A percentile compares a stretch with the other conserved stretches of the same genome.
Evolutionary conservation across 2,113 vertebrate species (phyloP).

Genomic region (Catharus bicknelli): DNA sequence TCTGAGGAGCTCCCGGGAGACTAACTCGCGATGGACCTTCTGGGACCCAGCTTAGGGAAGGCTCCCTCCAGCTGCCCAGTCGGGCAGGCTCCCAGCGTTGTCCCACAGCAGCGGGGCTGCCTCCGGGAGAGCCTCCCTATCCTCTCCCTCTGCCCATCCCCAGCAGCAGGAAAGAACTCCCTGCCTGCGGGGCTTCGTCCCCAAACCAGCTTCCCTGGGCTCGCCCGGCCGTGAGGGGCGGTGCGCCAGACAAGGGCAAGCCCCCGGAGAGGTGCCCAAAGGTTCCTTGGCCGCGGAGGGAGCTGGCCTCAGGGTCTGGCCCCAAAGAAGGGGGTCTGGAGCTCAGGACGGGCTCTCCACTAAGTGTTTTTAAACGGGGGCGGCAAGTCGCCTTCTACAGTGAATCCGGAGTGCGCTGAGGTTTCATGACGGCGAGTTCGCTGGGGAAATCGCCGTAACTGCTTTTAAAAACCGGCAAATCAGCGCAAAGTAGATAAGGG

Average conservation of each 20-base stretch:
- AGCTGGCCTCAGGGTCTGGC: background rate
- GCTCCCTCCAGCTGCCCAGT: background rate
- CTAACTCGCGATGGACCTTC: rapidly evolving
- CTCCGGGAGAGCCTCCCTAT: background rate
- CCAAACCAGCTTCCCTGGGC: background rate
- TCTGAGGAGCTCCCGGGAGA: background rate
- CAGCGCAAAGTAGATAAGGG: background rate
- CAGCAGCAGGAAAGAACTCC: background rate
- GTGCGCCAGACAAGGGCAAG: background rate
- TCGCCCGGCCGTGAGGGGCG: background rate
- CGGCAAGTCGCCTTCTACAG: background rate
- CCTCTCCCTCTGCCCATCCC: background rate
- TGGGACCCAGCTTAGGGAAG: background rate
- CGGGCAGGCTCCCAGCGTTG: background rate
- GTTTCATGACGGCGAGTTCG: background rate
- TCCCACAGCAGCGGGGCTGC: too few species aligned
- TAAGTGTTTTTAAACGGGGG: background rate
- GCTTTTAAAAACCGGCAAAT: constrained; percentile 18
- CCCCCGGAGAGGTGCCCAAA: too few species aligned
- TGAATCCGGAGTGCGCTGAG: background rate
- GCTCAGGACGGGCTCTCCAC: background rate
- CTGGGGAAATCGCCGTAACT: background rate
- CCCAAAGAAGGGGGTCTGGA: background rate
- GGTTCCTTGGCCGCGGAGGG: background rate
- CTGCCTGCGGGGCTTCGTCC: background rate